phyloP scores from a whole-genome alignment of 2,797 vertebrate genomes.

The Anas bernieri region DNA sequence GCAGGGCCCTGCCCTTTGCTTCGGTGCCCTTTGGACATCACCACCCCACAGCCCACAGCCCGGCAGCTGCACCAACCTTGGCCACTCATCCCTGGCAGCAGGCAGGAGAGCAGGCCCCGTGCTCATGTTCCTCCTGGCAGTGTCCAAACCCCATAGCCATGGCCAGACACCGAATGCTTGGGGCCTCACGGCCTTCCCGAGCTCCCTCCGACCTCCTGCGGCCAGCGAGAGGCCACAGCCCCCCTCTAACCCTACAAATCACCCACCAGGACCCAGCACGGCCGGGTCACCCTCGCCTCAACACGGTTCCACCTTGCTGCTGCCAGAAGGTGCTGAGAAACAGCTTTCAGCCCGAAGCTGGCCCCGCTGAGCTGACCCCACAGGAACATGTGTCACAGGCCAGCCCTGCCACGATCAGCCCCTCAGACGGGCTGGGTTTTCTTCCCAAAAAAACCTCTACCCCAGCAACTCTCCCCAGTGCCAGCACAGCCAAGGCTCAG shows the following conservation, averaged over 20 bases:
- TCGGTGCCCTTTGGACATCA: fast-evolving
- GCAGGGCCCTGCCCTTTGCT: background rate
- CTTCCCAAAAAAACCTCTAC: fast-evolving
- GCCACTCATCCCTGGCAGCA: fast-evolving
- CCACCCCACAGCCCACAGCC: fast-evolving
- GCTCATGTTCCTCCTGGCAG: fast-evolving
- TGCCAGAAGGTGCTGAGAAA: background rate
- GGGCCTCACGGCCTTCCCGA: background rate
- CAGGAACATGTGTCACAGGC: fast-evolving
- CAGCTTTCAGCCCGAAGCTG: fast-evolving
- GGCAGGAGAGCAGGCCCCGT: background rate
- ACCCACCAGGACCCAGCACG: background rate
- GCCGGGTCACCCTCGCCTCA: fast-evolving
- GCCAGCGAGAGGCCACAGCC: background rate
- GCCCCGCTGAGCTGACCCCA: fast-evolving
- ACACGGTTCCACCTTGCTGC: background rate
- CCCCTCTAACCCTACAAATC: background rate
- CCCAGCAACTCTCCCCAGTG: background rate
- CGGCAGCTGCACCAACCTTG: fast-evolving
- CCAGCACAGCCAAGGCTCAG: fast-evolving
- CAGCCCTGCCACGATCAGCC: background rate
- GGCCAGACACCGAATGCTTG: fast-evolving
- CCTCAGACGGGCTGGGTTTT: background rate
- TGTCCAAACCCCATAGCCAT: background rate
- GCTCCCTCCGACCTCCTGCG: fast-evolving